Base-by-base conservation (phyloP, 2,797 vertebrate species). In the Artibeus jamaicensis region DNA sequence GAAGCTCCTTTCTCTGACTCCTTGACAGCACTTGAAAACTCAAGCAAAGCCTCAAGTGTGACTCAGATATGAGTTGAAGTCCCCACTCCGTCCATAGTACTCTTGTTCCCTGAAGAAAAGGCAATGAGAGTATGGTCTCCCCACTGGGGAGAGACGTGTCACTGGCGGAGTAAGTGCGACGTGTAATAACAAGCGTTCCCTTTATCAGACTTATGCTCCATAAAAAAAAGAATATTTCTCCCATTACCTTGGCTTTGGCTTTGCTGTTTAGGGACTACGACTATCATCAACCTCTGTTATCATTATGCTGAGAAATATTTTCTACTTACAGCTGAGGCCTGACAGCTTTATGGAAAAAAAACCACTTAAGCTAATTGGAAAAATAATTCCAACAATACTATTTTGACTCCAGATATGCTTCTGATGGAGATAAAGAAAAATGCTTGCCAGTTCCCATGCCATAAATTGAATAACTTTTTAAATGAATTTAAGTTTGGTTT, bases 401-500 rank as follows among this genome's bases (percentile, higher is more conserved):
- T 87, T 88, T 76, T 34, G 74, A 91, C 19, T 37, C 15, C 44
- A 84, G 37, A 53, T 24, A 53, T 3, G 39, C 71, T 93, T 78
- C 46, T 57, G 50, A 83, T 89, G 44, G 79, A 76, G 32, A 24
- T 71, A 29, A 82, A 67, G 65, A 53, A 37, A 95, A 86, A 86
- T 6, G 4, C 32, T 89, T 86, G 34, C 70, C 39, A 82, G n/a
- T 57, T 88, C 48, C 85, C 50, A 42, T 1, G 62, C 26, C 74
- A 88, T n/a, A 37, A 81, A n/a, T 76, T 87, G 42, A 96, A 65
- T 65, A 26, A 67, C 79, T 93, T 86, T 59, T 86, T 70, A 37
- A 92, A 39, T 32, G 5, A 89, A 62, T 93, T 68, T 87, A 67
- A 53, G 21, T 79, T 85, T 82, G 34, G 8, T 90, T 92, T 95